Base-by-base conservation (phyloP, 2,113 vertebrate genomes). In the Craseonycteris thonglongyai region DNA sequence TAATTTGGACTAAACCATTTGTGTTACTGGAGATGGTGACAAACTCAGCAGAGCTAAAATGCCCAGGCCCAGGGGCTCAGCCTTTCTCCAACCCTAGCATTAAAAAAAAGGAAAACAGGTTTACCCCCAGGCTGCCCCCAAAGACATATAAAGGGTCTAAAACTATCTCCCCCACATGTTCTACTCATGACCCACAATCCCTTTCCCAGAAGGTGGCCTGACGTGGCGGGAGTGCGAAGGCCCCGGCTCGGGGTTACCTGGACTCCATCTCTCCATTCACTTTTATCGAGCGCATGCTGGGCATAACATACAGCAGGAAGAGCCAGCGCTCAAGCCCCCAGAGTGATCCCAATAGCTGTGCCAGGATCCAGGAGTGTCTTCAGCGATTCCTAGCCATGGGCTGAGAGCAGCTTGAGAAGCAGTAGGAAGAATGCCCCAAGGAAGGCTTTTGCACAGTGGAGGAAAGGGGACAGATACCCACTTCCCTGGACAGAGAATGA, bases 61-160 rank as follows among this genome's bases (percentile, higher is more conserved):
- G 30, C 26, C 51, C 76, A 49, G 13, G 33, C 33, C 54, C 42
- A 11, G 19, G 19, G 12, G 65, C 28, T 47, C 35, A 47, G 66
- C n/a, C 66, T 69, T 18, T 54, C 40, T 61, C 82, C 59, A 65
- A 65, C 19, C 2, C 7, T 76, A 93, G 21, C 59, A 71, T 66
- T 66, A 4, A 75, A 78, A 68, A 68, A 24, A 33, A 72, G 74
- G 78, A 90, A 88, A 87, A 51, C 26, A 80, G 21, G 16, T 40
- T 93, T 80, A 65, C 30, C 66, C 72, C 74, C 35, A 38, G 28
- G 21, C 28, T 7, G 7, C 3, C 42, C 58, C 63, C 68, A 69
- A 58, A 59, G 92, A 51, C 92, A 93, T n/a, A 86, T 35, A 78
- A 74, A 82, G 10, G 33, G 4, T 61, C 91, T 95, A 88, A 88